Conservation (phyloP, 1,140 invertebrate species). For the Triops cancriformis region DNA sequence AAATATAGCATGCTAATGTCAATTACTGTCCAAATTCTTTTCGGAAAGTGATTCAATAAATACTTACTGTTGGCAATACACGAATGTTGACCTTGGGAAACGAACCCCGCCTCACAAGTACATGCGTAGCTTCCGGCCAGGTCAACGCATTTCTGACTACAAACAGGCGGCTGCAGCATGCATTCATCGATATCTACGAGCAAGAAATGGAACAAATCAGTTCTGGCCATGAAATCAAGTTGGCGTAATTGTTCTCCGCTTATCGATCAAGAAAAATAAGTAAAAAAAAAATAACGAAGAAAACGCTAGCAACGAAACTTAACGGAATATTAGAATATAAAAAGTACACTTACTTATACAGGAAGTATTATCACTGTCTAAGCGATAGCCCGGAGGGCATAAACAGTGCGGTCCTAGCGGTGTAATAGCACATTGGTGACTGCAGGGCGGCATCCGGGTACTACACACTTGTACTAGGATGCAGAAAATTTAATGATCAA, state of each 20-base stretch:
- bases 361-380: neutral
- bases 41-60: slow-evolving; percentile 35
- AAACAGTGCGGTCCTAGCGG: slow-evolving; percentile 21
- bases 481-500: neutral
- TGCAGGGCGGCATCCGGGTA: neutral
- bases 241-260: neutral
- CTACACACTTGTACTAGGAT: neutral
- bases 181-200: slow-evolving; percentile 54
- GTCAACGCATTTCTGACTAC: slow-evolving; percentile 53
- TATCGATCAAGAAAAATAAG: no score
- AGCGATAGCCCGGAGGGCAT: slow-evolving; percentile 19
- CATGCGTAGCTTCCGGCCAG: slow-evolving; percentile 49
- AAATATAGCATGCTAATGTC: no score
- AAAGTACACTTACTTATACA: neutral
- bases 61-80: slow-evolving; percentile 48
- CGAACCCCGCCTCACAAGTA: slow-evolving; percentile 46
- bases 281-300: neutral
- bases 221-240: neutral
- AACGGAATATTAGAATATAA: neutral
- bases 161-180: slow-evolving; percentile 38
- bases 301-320: neutral
- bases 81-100: slow-evolving; percentile 39
- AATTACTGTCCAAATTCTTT: neutral
- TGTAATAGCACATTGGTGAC: neutral
- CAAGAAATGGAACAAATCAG: slow-evolving; percentile 29